Evolutionary conservation across 2,113 vertebrate genomes (phyloP), one percentile per base, ranked within the genome.

Genomic region (Gulo gulo): DNA sequence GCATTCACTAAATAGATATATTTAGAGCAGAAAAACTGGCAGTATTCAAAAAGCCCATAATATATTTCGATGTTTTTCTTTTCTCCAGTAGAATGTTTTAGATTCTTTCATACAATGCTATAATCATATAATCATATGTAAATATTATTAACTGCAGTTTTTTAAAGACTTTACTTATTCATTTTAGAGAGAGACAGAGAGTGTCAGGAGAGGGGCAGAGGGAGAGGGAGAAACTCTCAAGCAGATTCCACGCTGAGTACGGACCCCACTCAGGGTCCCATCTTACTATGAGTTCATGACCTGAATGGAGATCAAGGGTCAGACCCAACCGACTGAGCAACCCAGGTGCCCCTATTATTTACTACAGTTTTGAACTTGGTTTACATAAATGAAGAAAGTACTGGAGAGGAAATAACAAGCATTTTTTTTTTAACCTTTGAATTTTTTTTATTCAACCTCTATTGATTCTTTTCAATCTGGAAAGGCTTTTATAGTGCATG

Each of bases 361-460:
- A n/a, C 7, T 47, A 1, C 15, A 83, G 12, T 42, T 95, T 80
- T 73, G 29, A 93, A 81, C 34, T 52, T 24, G 14, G 0, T 76
- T 86, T 61, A 82, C 24, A 20, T 15, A 67, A 94, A n/a, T 87
- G 21, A 81, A 88, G 20, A 74, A 81, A 31, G 39, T 61, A 18
- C 31, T 16, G 73, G 16, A 67, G 23, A 71, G 9, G 3, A 94
- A 76, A 88, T 63, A 61, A 6, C 23, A 42, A 26, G 12, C 12
- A 80, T 55, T 31, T 10, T 2, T 83, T 57, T 81, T 76, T 97
- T 26, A 21, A 67, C 26, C 6, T 42, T 57, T 61, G 29, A 88
- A 45, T 82, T 69, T 11, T 18, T 65, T 88, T 50, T 12, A 82
- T 8, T 63, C 23, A 82, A 59, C 16, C 10, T 73, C 3, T 18